Evolutionary conservation across 2,113 vertebrate species (phyloP), one percentile per base, ranked within the genome.

Genomic region (Cygnus atratus): DNA sequence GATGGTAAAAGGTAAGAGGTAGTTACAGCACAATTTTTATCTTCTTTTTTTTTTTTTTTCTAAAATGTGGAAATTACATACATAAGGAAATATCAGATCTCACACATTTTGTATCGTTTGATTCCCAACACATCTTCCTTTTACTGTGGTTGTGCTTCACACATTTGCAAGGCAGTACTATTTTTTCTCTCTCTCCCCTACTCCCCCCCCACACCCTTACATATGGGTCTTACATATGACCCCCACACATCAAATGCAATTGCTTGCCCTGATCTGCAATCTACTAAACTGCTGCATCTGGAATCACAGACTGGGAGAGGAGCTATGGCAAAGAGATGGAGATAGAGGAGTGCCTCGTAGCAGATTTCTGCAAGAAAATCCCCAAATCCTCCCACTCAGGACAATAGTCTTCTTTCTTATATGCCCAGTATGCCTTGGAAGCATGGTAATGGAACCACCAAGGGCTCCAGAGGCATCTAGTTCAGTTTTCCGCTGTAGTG

Each of bases 231-330:
- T 84, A 85, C 81, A 79, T 79, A 72, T 79, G 81, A 96, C 70
- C 77, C 66, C 2, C 84, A 76, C 87, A 87, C 62, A 93, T 87
- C 96, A 96, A 87, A 89, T 92, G 31, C 62, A 91, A 66, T 58
- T 84, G 89, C 67, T 70, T 87, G 89, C 89, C 81, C 87, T 84
- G 91, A 87, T 89, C 87, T 87, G 57, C 91, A 74, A 61, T 82
- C 66, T 66, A 92, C 84, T 95, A 97, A 95, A 74, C 92, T 95
- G 87, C 70, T 95, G 89, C 37, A 83, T 76, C 95, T 93, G 93
- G 91, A 91, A 87, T 66, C 62, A 62, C 62, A 82, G 80, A 8
- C 66, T 54, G 57, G 66, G 55, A 79, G 58, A 87, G 74, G 31
- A 85, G 22, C 31, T 77, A 37, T 57, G 44, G 66, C 78, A 88